These are phyloP conservation scores for Saccopteryx bilineata DNA, from an alignment of 2,113 vertebrate genomes.

Conservation along the genomic window DNA sequence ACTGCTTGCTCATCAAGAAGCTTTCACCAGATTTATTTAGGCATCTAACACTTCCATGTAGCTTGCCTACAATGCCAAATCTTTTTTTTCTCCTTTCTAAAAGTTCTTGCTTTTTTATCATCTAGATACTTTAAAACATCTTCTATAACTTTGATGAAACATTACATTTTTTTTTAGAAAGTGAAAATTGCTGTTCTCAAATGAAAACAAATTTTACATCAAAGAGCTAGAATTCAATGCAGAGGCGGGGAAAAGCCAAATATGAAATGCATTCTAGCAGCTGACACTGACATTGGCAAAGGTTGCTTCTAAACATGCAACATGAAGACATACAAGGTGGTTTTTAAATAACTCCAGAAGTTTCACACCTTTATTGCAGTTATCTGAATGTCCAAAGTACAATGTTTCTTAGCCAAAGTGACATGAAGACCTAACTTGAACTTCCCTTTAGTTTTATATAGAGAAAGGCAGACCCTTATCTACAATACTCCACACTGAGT, in stretches of 20 bases:
- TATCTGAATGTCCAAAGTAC: conserved; percentile 25
- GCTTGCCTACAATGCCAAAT: conserved; percentile 45
- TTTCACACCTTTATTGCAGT: conserved; percentile 33
- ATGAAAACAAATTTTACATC: conserved; percentile 75
- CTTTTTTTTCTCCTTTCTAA: conserved; percentile 5
- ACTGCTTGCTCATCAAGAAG: background rate
- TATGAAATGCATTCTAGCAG: conserved; percentile 76
- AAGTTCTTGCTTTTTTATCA: conserved; percentile 60
- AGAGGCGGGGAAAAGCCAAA: conserved; percentile 60
- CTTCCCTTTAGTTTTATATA: background rate
- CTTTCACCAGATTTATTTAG: background rate
- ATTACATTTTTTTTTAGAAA: conserved; percentile 69
- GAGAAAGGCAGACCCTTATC: conserved; percentile 9
- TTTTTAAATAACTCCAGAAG: conserved; percentile 63
- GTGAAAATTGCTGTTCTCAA: conserved; percentile 76
- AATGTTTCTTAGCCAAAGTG: background rate
- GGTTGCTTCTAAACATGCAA: conserved; percentile 46
- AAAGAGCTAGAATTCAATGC: conserved; percentile 73
- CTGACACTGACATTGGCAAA: conserved; percentile 63
- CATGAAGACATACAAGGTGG: background rate
- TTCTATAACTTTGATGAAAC: conserved; percentile 70
- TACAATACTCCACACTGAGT: background rate
- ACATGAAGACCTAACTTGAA: background rate
- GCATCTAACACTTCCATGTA: background rate
- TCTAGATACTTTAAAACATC: conserved; percentile 65